Evolutionary conservation across 92 coral and sea anemone species (phyloP).

Genomic region (Actinostola sp.): DNA sequence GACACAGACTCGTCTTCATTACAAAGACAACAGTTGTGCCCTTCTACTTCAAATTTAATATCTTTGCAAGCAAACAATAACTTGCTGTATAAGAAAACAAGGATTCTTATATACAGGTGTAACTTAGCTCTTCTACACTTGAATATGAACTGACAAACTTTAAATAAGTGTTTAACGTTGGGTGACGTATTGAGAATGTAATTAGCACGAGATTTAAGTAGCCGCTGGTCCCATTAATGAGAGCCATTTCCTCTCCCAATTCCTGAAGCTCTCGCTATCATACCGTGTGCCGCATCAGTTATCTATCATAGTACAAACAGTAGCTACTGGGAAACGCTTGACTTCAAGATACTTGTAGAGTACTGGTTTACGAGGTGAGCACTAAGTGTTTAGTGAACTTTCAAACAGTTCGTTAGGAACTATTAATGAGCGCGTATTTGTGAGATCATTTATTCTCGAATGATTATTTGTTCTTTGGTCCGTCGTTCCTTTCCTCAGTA

Average conservation of each 20-base stretch:
- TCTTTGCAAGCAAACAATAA: conserved; percentile 36
- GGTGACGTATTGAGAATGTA: conserved; percentile 42
- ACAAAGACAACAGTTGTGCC: conserved; percentile 52
- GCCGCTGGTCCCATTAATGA: conserved; percentile 30
- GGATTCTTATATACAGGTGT: conserved; percentile 20
- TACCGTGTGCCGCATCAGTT: neutral
- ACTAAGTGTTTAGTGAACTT: too few species aligned
- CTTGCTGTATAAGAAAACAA: conserved; percentile 28
- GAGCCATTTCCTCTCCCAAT: conserved; percentile 33
- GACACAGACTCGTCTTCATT: conserved; percentile 61
- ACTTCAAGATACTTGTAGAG: too few species aligned
- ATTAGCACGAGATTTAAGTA: conserved; percentile 36
- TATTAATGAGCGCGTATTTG: too few species aligned
- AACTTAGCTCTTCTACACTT: conserved; percentile 6
- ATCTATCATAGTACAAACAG: too few species aligned
- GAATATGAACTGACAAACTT: neutral
- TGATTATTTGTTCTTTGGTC: too few species aligned
- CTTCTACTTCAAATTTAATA: conserved; percentile 34
- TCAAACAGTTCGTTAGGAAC: too few species aligned
- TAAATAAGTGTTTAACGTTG: conserved; percentile 23
- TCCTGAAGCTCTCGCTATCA: conserved; percentile 6
- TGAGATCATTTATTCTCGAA: too few species aligned
- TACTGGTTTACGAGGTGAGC: too few species aligned
- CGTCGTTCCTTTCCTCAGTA: too few species aligned
- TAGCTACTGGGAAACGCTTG: too few species aligned